phyloP scores from a whole-genome alignment of 2,888 invertebrate species.

The Lithophane leautieri region DNA sequence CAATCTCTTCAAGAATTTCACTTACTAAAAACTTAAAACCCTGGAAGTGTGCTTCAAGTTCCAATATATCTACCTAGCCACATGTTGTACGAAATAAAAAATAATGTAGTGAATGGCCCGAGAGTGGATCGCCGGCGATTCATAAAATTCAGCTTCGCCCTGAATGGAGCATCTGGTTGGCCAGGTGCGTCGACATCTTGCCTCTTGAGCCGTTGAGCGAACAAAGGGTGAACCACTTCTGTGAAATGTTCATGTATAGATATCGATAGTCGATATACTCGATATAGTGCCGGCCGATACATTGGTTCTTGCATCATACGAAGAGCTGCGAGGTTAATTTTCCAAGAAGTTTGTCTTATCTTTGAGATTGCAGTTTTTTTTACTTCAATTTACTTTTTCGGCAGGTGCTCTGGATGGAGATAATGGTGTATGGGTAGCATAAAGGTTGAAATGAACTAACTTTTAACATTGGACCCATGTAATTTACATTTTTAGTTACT shows the following conservation, averaged over 20 bases:
- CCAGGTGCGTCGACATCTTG: conserved; percentile 82
- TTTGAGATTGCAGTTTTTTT: conserved; percentile 39
- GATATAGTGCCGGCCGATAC: conserved; percentile 55
- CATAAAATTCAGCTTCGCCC: conserved; percentile 83
- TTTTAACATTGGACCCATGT: not conserved
- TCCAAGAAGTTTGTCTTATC: conserved; percentile 40
- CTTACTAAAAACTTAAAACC: conserved; percentile 35
- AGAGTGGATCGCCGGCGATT: conserved; percentile 80
- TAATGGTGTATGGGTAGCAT: conserved; percentile 14
- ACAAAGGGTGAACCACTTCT: conserved; percentile 77
- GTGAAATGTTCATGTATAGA: conserved; percentile 65
- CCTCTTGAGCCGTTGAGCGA: conserved; percentile 71
- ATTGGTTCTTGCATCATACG: conserved; percentile 44
- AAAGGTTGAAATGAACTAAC: not conserved
- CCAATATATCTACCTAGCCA: conserved; percentile 58
- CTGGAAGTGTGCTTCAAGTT: conserved; percentile 39
- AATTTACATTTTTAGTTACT: conserved; percentile 11
- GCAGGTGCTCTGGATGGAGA: conserved; percentile 22
- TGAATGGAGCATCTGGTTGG: conserved; percentile 86
- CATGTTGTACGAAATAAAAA: conserved; percentile 77
- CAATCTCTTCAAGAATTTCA: conserved; percentile 34
- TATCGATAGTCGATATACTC: conserved; percentile 66
- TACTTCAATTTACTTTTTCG: conserved; percentile 42
- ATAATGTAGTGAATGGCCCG: conserved; percentile 78
- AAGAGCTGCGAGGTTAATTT: conserved; percentile 33